A percentile compares a stretch with the other conserved stretches of the same genome.
phyloP scores from a whole-genome alignment of 2,888 invertebrate genomes.

The Eristalinus sepulchralis region DNA sequence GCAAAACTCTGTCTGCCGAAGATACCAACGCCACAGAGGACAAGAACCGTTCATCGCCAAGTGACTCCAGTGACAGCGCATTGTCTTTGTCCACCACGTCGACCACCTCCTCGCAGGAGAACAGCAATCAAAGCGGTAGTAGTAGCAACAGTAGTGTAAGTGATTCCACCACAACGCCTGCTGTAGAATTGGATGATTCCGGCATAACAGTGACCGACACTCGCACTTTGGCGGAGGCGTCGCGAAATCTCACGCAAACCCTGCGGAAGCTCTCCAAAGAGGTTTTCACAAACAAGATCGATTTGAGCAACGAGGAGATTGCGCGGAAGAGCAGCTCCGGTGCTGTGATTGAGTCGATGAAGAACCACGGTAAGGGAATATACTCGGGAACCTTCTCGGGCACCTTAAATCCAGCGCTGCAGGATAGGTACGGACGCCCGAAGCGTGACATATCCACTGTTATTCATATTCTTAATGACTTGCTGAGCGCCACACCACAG shows the following conservation, averaged over 20 bases:
- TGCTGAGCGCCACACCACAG: slow-evolving; percentile 91
- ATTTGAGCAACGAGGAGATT: slow-evolving; percentile 81
- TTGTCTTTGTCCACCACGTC: slow-evolving; percentile 53
- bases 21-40: slow-evolving; percentile 15
- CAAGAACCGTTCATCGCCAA: slow-evolving; percentile 11
- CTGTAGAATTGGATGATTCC: slow-evolving; percentile 77
- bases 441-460: slow-evolving; percentile 97
- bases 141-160: slow-evolving; percentile 15
- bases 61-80: slow-evolving; percentile 52
- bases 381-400: slow-evolving; percentile 98
- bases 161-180: slow-evolving; percentile 44
- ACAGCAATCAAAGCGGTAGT: slow-evolving; percentile 38
- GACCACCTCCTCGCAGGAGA: slow-evolving; percentile 28
- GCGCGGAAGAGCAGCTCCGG: slow-evolving; percentile 83
- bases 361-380: slow-evolving; percentile 96
- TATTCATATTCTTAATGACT: slow-evolving; percentile 96
- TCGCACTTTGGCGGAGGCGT: slow-evolving; percentile 92
- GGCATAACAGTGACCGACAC: slow-evolving; percentile 83
- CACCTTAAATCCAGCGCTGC: slow-evolving; percentile 94
- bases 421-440: slow-evolving; percentile 94
- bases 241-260: slow-evolving; percentile 94
- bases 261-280: slow-evolving; percentile 94
- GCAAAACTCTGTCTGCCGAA: slow-evolving; percentile 33
- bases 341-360: slow-evolving; percentile 95
- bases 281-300: slow-evolving; percentile 88